Conservation (phyloP, 2,888 invertebrate genomes). For the Achlya flavicornis region DNA sequence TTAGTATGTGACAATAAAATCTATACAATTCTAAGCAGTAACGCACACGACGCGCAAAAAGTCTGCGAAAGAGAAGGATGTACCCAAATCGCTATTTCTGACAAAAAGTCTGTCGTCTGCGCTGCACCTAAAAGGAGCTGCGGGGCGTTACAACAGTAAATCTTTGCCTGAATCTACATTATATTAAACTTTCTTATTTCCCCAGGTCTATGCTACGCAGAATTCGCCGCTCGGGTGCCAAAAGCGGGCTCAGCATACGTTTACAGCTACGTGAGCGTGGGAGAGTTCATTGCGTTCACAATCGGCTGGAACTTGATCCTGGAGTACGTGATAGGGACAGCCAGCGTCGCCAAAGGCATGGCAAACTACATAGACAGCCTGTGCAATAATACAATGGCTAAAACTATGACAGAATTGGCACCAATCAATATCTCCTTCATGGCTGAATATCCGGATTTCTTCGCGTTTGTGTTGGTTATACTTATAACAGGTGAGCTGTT, state of each 20-base stretch:
- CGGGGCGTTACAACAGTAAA: no score
- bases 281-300: slow-evolving; percentile 95
- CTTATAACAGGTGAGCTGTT: slow-evolving; percentile 86
- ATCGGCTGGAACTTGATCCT: slow-evolving; percentile 97
- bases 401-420: slow-evolving; percentile 85
- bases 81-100: no score
- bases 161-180: background rate
- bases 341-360: slow-evolving; percentile 91
- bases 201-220: slow-evolving; percentile 93
- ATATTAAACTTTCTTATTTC: background rate
- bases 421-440: slow-evolving; percentile 87
- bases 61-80: no score
- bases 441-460: slow-evolving; percentile 90
- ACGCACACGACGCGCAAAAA: no score
- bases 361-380: slow-evolving; percentile 91
- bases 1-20: no score
- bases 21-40: no score
- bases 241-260: slow-evolving; percentile 96
- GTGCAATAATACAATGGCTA: slow-evolving; percentile 87
- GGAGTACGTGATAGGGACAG: slow-evolving; percentile 93
- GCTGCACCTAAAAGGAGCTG: no score
- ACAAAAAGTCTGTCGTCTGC: no score
- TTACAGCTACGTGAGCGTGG: slow-evolving; percentile 95
- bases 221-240: slow-evolving; percentile 94
- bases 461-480: slow-evolving; percentile 88